Base-by-base conservation (phyloP, 2,797 vertebrate species). In the Xerus rutilus region DNA sequence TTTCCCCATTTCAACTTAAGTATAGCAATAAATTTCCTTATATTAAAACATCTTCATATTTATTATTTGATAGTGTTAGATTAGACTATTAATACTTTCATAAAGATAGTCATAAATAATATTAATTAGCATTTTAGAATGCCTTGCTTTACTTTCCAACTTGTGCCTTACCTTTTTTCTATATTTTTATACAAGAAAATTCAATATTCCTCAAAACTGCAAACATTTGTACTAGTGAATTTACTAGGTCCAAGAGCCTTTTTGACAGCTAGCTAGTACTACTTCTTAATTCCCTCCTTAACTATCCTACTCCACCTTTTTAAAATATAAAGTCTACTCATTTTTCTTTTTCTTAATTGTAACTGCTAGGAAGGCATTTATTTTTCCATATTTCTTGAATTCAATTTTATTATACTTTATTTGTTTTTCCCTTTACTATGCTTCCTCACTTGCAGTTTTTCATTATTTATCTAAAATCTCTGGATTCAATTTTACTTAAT, bases 61-160 rank as follows among this genome's bases (percentile, higher is more conserved):
- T 84, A 59, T 52, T 89, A 28, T 62, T 39, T 39, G 39, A 39
- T 39, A 39, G 39, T 39, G 47, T 47, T 39, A 78, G 39, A 54
- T 47, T 39, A 78, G 39, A 39, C 39, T 39, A 39, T 39, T 39
- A 39, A 39, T 39, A 39, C 39, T 59, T 74, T 70, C 67, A 79
- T 7, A 90, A 39, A 39, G 54, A 65, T 18, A 91, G 9, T 72
- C 35, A 62, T 64, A 85, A 90, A 14, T 70, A 84, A 62, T 23
- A 72, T 70, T 95, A 82, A 91, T 65, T 25, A 65, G 32, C 47
- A 88, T 78, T 94, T 94, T 86, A 65, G 59, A 93, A 82, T 70
- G 45, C 28, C 47, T 93, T 70, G 45, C n/a, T 69, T 96, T 84
- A 25, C 64, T 64, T 76, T 82, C 49, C 92, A 93, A 89, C 32